Conservation (phyloP, 2,113 vertebrate genomes). For the Pan troglodytes region DNA sequence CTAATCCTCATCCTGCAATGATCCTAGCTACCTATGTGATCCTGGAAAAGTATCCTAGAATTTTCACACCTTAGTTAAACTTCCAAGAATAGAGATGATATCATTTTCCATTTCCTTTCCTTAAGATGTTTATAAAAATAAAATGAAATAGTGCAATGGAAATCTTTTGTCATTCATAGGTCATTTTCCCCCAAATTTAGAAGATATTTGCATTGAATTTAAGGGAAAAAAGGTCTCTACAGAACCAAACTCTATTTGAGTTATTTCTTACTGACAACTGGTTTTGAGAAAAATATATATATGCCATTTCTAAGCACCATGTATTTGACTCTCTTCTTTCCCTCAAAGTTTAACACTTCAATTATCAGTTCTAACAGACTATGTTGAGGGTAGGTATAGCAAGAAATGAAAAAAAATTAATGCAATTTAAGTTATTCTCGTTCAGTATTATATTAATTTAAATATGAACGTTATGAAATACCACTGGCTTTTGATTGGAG, state of each 20-base stretch:
- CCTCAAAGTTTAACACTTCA: not conserved
- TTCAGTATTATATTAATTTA: conserved; percentile 1
- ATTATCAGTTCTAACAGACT: not conserved
- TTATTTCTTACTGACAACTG: not conserved
- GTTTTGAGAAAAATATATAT: not conserved
- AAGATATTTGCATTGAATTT: not conserved
- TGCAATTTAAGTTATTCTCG: not conserved
- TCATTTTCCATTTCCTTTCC: not conserved
- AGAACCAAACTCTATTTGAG: not conserved
- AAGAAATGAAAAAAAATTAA: not conserved
- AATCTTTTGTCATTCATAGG: not conserved
- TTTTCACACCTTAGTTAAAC: not conserved
- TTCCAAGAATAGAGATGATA: not conserved
- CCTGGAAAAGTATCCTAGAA: not conserved
- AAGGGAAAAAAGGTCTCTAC: not conserved
- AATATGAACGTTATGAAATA: not conserved
- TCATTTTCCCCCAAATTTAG: not conserved
- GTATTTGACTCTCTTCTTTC: not conserved
- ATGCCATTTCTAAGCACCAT: not conserved
- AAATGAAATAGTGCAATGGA: not conserved
- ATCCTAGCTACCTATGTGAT: not conserved
- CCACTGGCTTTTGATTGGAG: not conserved
- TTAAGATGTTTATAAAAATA: not conserved
- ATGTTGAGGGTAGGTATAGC: not conserved
- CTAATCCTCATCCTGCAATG: not conserved